Conservation (phyloP, 2,888 invertebrate species). For the Drosophila leonis region DNA sequence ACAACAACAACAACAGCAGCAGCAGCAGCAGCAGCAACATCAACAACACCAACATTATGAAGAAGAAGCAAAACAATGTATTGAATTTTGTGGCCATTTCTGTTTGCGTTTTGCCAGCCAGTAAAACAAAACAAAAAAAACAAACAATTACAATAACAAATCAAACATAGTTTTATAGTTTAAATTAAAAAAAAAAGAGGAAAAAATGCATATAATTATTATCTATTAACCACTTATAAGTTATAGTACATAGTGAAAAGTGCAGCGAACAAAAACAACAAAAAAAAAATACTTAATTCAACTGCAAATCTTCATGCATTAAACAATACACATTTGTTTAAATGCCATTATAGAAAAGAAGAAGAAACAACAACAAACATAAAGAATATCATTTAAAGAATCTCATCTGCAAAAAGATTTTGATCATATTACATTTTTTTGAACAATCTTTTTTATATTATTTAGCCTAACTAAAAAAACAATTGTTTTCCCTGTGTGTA, state of each 20-base stretch:
- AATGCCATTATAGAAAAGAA: conserved; percentile 36
- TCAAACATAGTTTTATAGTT: conserved; percentile 68
- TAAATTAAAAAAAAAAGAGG: conserved; percentile 46
- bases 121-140: conserved; percentile 46
- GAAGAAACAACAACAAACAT: conserved; percentile 19
- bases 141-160: conserved; percentile 54
- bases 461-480: conserved; percentile 31
- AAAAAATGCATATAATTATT: conserved; percentile 18
- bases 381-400: conserved; percentile 54
- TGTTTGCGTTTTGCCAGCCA: conserved; percentile 66
- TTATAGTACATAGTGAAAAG: conserved; percentile 51
- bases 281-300: conserved; percentile 64
- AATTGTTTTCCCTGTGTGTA: conserved; percentile 58
- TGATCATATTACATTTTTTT: conserved; percentile 35
- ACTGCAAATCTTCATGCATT: conserved; percentile 25
- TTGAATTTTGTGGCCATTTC: conserved; percentile 77
- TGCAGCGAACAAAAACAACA: conserved; percentile 69
- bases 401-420: conserved; percentile 55
- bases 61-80: conserved; percentile 54
- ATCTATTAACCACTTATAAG: conserved; percentile 38
- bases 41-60: conserved; percentile 34
- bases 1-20: conserved; percentile 16
- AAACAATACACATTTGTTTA: conserved; percentile 22
- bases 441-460: conserved; percentile 61
- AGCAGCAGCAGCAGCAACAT: conserved; percentile 13